A percentile compares a stretch with the other conserved stretches of the same genome.
Evolutionary conservation across 2,888 invertebrate species (phyloP).

Genomic region (Parelbella ahira): DNA sequence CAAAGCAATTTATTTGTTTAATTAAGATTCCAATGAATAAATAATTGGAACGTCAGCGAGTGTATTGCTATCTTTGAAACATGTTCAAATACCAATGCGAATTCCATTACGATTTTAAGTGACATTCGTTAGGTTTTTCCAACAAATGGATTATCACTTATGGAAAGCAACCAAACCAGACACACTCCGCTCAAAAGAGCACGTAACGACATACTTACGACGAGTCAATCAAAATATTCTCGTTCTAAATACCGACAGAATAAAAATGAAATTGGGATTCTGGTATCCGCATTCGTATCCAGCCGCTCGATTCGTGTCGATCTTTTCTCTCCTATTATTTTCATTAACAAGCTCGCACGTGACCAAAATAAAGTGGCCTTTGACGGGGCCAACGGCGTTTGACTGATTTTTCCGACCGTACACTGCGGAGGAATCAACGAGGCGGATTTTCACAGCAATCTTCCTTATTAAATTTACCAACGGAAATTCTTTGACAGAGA

Average conservation of each 20-base stretch:
- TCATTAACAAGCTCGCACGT: constrained; percentile 63
- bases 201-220: too few relatives aligned
- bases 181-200: too few relatives aligned
- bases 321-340: constrained; percentile 64
- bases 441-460: constrained; percentile 18
- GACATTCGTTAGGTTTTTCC: too few relatives aligned
- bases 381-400: constrained; percentile 44
- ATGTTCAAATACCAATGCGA: too few relatives aligned
- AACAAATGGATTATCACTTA: too few relatives aligned
- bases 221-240: constrained; percentile 2
- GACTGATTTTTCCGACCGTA: constrained; percentile 37
- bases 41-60: too few relatives aligned
- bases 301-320: constrained; percentile 30
- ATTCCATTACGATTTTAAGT: too few relatives aligned
- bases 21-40: too few relatives aligned
- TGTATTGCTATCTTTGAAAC: too few relatives aligned
- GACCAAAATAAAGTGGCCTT: constrained; percentile 64
- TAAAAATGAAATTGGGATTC: constrained; percentile 18
- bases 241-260: constrained; percentile 4
- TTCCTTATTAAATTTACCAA: constrained; percentile 23
- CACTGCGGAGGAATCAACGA: constrained; percentile 43
- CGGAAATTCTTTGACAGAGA: constrained; percentile 19
- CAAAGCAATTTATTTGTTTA: too few relatives aligned
- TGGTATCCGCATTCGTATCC: constrained; percentile 5
- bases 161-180: too few relatives aligned